phyloP scores from a whole-genome alignment of 2,888 invertebrate genomes.

The Griposia aprilina region DNA sequence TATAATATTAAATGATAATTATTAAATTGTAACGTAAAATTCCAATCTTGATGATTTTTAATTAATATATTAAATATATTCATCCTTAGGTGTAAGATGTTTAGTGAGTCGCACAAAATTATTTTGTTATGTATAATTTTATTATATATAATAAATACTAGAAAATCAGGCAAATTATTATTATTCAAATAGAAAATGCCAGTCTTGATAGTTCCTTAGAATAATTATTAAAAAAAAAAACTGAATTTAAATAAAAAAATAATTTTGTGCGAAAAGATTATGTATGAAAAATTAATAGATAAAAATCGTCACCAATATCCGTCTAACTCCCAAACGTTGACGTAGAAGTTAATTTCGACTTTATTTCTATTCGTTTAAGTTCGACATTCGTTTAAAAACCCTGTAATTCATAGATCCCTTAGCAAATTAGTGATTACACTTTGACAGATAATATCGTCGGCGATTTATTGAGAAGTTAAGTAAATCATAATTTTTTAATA shows the following conservation, averaged over 20 bases:
- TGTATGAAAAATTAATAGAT: conserved; percentile 67
- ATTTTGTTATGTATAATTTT: conserved; percentile 38
- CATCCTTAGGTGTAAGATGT: conserved; percentile 67
- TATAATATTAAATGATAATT: conserved; percentile 64
- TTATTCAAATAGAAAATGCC: background rate
- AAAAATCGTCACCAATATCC: conserved; percentile 75
- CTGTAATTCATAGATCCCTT: conserved; percentile 88
- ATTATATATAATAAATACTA: background rate
- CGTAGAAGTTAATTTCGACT: conserved; percentile 63
- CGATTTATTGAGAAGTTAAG: conserved; percentile 17
- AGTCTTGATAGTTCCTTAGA: conserved; percentile 7
- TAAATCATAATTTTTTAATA: conserved; percentile 38
- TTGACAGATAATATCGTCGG: conserved; percentile 77
- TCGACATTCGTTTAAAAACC: conserved; percentile 78
- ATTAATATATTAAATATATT: conserved; percentile 66
- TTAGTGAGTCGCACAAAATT: conserved; percentile 58
- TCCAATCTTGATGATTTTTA: conserved; percentile 68
- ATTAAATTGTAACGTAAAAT: conserved; percentile 64
- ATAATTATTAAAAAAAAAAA: background rate
- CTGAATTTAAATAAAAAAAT: conserved; percentile 29
- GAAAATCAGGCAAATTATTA: background rate
- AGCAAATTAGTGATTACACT: conserved; percentile 84
- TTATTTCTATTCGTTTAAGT: conserved; percentile 66
- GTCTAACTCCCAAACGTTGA: conserved; percentile 74
- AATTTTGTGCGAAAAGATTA: conserved; percentile 52